phyloP scores from a whole-genome alignment of 2,888 invertebrate genomes.

The Tiliacea citrago region DNA sequence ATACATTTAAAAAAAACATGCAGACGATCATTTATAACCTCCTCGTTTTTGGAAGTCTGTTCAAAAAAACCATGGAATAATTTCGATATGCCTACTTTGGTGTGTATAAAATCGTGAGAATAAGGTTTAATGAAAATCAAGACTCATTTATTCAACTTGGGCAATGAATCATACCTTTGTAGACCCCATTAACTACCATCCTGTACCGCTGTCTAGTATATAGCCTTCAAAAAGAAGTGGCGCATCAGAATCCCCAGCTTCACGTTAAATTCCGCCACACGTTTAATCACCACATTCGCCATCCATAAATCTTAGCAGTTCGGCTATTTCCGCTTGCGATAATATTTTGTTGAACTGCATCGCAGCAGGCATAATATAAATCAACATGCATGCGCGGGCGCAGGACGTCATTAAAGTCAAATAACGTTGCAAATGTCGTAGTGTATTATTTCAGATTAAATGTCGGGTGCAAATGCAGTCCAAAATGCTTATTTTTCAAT shows the following conservation, averaged over 20 bases:
- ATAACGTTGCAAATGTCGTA: slow-evolving; percentile 46
- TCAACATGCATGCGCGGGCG: slow-evolving; percentile 20
- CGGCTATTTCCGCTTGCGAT: slow-evolving; percentile 43
- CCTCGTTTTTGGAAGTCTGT: too few species aligned
- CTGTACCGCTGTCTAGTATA: not conserved
- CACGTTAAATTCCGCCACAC: not conserved
- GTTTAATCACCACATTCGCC: not conserved
- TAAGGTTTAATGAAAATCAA: not conserved
- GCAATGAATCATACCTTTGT: not conserved
- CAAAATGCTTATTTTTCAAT: not conserved
- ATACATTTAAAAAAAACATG: too few species aligned
- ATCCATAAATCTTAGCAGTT: not conserved
- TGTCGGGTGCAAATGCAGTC: not conserved
- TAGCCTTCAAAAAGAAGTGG: not conserved
- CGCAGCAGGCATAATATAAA: slow-evolving; percentile 38
- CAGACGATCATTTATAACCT: too few species aligned
- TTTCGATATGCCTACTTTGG: not conserved
- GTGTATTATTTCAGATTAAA: slow-evolving; percentile 10
- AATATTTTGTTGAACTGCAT: slow-evolving; percentile 48
- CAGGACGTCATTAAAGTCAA: slow-evolving; percentile 42
- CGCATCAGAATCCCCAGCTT: not conserved
- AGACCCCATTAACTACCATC: too few species aligned
- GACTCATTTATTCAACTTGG: not conserved
- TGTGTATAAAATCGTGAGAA: not conserved
- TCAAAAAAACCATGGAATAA: not conserved